Base-by-base conservation (phyloP, 2,888 invertebrate genomes). In the Acronicta leporina region DNA sequence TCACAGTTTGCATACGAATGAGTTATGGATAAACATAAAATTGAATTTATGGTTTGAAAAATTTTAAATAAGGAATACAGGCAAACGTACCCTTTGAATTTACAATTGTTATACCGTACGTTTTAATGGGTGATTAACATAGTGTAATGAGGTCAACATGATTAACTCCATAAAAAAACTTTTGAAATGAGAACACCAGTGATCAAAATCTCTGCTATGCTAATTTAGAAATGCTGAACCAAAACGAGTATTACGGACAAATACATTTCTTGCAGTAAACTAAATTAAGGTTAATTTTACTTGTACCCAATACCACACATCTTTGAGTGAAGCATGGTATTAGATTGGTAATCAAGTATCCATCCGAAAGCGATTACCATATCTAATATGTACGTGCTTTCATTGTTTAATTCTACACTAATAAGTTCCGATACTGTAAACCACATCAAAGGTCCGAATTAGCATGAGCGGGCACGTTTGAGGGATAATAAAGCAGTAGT, bases 401-500 rank as follows among this genome's bases (percentile, higher is more conserved):
- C 67, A 63, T 63, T 68, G 60, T 78, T 78, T 77, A 77, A 77
- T 75, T 78, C 73, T 71, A 77, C 68, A 81, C 79, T 77, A 74
- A 77, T 80, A 76, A 73, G 78, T 77, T 75, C 71, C 77, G 75
- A 85, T 86, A 86, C 80, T 78, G 82, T 82, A 83, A 88, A 87
- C 92, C 91, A 87, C 92, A 88, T 91, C 92, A 92, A 92, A 92
- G 91, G 89, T 87, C 84, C 83, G 77, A 90, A 94, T 94, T 93
- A 92, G 87, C 92, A 93, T 92, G 89, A 89, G 85, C 85, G 87
- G 86, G 85, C 89, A 87, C 88, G 89, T 89, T 88, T 89, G 88
- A 86, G 88, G 90, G 87, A 91, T 92, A 93, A 91, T 93, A 92
- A 90, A 92, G 89, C 88, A 86, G 83, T 82, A 82, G 87, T 89